These are phyloP conservation scores for Mamestra configurata DNA, from an alignment of 1,140 invertebrate genomes.

Conservation along the genomic window DNA sequence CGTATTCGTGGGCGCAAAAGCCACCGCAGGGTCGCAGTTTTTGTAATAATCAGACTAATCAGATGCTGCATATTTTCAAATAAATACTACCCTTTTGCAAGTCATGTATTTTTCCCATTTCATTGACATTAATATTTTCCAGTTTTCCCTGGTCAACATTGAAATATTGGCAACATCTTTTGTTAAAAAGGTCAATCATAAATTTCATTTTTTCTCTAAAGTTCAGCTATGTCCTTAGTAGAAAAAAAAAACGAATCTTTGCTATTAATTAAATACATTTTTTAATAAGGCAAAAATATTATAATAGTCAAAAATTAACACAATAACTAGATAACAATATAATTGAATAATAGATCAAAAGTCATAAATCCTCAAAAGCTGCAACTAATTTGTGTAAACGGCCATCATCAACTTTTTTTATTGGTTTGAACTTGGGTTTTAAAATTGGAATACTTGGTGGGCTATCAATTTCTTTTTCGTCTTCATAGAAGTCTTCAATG, in stretches of 20 bases:
- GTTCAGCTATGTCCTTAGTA: no score
- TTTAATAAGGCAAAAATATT: constrained; percentile 29
- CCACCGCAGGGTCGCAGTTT: not conserved
- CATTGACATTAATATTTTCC: no score
- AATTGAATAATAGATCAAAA: constrained; percentile 33
- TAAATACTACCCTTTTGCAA: no score
- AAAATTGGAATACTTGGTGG: constrained; percentile 72
- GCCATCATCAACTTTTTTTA: constrained; percentile 72
- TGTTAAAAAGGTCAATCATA: not conserved
- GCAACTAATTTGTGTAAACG: constrained; percentile 73
- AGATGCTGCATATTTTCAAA: no score
- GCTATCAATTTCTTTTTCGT: constrained; percentile 73
- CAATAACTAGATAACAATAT: constrained; percentile 49
- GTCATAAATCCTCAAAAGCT: constrained; percentile 80
- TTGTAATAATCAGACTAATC: no score
- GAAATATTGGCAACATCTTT: constrained; percentile 5
- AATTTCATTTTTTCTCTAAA: not conserved
- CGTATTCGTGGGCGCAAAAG: not conserved
- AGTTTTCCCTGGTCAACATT: not conserved
- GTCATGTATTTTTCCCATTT: no score
- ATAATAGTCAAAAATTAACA: constrained; percentile 44
- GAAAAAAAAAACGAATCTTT: not conserved
- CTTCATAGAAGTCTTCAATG: constrained; percentile 83
- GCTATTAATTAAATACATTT: not conserved
- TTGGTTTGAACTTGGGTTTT: constrained; percentile 76